These are phyloP conservation scores for Thecocarcelia acutangulata DNA, from an alignment of 2,888 invertebrate species.

Conservation along the genomic window DNA sequence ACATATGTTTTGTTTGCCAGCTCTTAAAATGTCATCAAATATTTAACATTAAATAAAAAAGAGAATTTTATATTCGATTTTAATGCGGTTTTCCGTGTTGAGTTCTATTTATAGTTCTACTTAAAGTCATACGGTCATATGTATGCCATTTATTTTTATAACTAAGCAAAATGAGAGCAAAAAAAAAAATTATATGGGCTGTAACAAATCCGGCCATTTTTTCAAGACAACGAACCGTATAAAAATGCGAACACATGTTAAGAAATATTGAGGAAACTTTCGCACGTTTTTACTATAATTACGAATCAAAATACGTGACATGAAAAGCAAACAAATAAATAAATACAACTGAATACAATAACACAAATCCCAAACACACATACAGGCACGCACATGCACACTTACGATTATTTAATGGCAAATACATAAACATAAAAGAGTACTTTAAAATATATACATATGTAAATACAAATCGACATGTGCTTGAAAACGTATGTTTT, in stretches of 20 bases:
- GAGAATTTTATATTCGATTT: too few relatives aligned
- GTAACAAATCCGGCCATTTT: neutral
- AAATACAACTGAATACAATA: slow-evolving; percentile 33
- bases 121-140: neutral
- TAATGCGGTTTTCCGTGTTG: neutral
- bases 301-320: slow-evolving; percentile 69
- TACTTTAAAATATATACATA: neutral
- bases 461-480: too few relatives aligned
- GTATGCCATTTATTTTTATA: slow-evolving; percentile 20
- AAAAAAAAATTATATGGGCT: slow-evolving; percentile 28
- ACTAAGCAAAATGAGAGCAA: neutral
- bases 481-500: neutral
- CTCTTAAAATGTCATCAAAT: too few relatives aligned
- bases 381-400: neutral
- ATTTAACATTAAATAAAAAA: too few relatives aligned
- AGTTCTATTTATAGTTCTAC: neutral
- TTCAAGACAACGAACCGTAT: neutral
- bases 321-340: slow-evolving; percentile 58
- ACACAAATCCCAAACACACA: neutral
- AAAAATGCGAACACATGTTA: slow-evolving; percentile 53
- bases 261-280: slow-evolving; percentile 61
- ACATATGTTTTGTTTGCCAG: too few relatives aligned
- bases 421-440: neutral
- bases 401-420: neutral
- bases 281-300: slow-evolving; percentile 68